These are phyloP conservation scores for Syngnathoides biaculeatus DNA, from an alignment of 2,113 vertebrate genomes.

Conservation along the genomic window DNA sequence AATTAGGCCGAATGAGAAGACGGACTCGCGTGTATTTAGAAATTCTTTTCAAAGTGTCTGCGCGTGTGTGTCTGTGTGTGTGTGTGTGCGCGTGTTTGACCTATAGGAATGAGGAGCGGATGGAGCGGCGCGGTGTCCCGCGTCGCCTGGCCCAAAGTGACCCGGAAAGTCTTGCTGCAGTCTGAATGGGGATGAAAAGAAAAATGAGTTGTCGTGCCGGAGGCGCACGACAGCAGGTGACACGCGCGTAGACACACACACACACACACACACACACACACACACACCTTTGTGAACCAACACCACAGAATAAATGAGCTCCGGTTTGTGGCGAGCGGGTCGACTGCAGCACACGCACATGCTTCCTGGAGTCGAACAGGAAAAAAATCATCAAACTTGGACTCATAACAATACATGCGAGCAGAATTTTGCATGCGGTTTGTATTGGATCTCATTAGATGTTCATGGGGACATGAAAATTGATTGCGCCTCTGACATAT, in stretches of 20 bases:
- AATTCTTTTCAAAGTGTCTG: background rate
- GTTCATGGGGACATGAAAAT: background rate
- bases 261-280: slow-evolving; percentile 49
- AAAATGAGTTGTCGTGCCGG: background rate
- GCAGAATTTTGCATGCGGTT: background rate
- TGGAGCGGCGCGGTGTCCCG: slow-evolving; percentile 57
- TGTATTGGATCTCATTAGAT: background rate
- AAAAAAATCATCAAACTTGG: background rate
- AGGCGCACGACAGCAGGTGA: background rate
- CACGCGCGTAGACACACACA: too few relatives aligned
- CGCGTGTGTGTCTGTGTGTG: background rate
- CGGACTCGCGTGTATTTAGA: background rate
- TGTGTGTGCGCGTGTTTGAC: slow-evolving; percentile 53
- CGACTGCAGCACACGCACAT: slow-evolving; percentile 85
- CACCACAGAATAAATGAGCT: slow-evolving; percentile 79
- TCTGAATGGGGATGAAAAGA: slow-evolving; percentile 64
- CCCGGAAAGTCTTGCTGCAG: slow-evolving; percentile 84
- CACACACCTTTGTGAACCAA: slow-evolving; percentile 85
- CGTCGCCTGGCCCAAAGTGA: slow-evolving; percentile 60
- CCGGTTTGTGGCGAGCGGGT: slow-evolving; percentile 55
- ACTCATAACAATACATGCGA: background rate
- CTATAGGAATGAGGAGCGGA: slow-evolving; percentile 84
- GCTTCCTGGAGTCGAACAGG: slow-evolving; percentile 75
- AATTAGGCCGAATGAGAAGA: background rate
- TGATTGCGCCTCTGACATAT: background rate